Conservation (phyloP, 2,888 invertebrate genomes). For the Galeruca laticollis region DNA sequence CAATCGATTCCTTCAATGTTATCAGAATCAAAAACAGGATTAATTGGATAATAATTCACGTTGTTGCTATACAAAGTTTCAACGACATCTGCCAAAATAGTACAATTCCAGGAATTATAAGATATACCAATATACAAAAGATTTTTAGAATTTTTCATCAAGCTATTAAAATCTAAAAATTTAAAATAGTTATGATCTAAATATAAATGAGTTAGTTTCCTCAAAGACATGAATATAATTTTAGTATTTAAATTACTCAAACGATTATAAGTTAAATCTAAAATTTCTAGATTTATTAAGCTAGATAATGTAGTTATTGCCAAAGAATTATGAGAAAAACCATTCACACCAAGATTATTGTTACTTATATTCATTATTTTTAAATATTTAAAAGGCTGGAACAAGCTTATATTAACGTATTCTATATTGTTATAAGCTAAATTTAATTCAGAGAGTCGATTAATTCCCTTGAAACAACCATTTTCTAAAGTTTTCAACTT, state of each 20-base stretch:
- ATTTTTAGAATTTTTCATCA: constrained; percentile 19
- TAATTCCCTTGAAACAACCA: constrained; percentile 8
- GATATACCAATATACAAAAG: constrained; percentile 23
- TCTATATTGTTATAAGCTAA: constrained; percentile 12
- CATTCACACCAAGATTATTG: constrained; percentile 16
- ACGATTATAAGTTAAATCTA: constrained; percentile 23
- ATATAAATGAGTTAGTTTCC: constrained; percentile 5
- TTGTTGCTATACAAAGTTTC: constrained; percentile 21
- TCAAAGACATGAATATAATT: constrained; percentile 19
- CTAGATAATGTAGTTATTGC: constrained; percentile 16
- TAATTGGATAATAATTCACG: constrained; percentile 18
- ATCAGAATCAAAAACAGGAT: constrained; percentile 22
- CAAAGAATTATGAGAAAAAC: constrained; percentile 11
- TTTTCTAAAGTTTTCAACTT: constrained; percentile 8
- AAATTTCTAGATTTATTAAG: constrained; percentile 13
- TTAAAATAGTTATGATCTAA: constrained; percentile 31
- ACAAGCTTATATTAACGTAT: constrained; percentile 6
- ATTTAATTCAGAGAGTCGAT: constrained; percentile 9
- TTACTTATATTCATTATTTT: constrained; percentile 13
- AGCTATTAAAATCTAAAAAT: constrained; percentile 14
- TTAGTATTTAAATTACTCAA: constrained; percentile 16
- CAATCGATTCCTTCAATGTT: constrained; percentile 38
- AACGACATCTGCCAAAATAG: constrained; percentile 11
- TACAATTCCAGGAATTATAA: constrained; percentile 30
- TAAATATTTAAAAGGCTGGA: constrained; percentile 10